phyloP scores from a whole-genome alignment of 2,113 vertebrate genomes.

The Phalacrocorax pelagicus region DNA sequence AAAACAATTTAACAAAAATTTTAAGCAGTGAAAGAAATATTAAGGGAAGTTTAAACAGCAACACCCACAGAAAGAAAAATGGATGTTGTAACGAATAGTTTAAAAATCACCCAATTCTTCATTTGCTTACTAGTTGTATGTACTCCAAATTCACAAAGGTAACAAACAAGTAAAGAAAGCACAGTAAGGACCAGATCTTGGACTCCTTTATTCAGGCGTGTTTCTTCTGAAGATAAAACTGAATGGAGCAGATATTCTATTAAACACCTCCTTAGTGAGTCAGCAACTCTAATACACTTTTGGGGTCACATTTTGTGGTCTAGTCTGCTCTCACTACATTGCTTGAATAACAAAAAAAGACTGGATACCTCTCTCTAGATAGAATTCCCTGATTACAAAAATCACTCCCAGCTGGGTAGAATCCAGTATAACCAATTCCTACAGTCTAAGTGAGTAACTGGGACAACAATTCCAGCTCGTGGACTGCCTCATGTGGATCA shows the following conservation, averaged over 20 bases:
- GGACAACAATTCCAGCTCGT: neutral
- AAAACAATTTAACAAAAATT: neutral
- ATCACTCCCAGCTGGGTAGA: neutral
- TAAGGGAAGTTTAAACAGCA: neutral
- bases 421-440: neutral
- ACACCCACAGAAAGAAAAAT: neutral
- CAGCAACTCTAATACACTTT: neutral
- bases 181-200: neutral
- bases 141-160: neutral
- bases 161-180: neutral
- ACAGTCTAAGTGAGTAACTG: neutral
- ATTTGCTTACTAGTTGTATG: neutral
- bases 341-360: neutral
- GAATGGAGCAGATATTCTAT: neutral
- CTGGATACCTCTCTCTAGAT: neutral
- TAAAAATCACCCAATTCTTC: neutral
- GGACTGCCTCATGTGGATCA: neutral
- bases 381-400: neutral
- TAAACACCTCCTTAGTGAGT: neutral
- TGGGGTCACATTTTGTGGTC: neutral
- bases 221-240: neutral
- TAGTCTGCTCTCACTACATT: neutral
- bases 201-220: neutral
- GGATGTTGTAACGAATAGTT: neutral
- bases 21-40: neutral